Conservation (phyloP, 2,888 invertebrate species). For the Euplexia lucipara region DNA sequence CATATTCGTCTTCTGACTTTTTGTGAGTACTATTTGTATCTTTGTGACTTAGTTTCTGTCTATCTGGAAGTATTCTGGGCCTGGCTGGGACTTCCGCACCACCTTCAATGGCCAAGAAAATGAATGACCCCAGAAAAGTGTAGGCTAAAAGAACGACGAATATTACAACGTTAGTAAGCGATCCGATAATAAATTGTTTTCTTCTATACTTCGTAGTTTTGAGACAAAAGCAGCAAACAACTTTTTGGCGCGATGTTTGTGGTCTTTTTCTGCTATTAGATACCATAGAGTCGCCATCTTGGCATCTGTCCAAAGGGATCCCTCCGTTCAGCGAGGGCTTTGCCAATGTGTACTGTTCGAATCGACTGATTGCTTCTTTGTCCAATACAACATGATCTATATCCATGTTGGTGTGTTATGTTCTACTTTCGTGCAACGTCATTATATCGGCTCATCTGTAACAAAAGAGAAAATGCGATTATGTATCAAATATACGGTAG, state of each 20-base stretch:
- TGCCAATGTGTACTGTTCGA: constrained; percentile 88
- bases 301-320: constrained; percentile 89
- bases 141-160: constrained; percentile 95
- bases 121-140: constrained; percentile 94
- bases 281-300: constrained; percentile 88
- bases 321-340: constrained; percentile 89
- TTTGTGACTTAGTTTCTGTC: constrained; percentile 89
- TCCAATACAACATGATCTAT: constrained; percentile 88
- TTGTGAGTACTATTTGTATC: constrained; percentile 82
- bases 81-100: constrained; percentile 90
- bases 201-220: constrained; percentile 89
- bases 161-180: constrained; percentile 95
- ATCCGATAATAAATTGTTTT: constrained; percentile 93
- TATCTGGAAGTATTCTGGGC: constrained; percentile 87
- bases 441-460: constrained; percentile 83
- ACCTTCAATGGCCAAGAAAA: constrained; percentile 96
- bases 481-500: constrained; percentile 14
- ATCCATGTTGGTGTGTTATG: constrained; percentile 84
- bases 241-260: constrained; percentile 88
- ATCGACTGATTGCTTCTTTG: constrained; percentile 89
- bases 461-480: constrained; percentile 77
- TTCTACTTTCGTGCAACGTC: constrained; percentile 78
- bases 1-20: constrained; percentile 85
- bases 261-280: constrained; percentile 88
- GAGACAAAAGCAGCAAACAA: constrained; percentile 90